phyloP scores from a whole-genome alignment of 2,113 vertebrate species.

The Herpetotheres cachinnans region DNA sequence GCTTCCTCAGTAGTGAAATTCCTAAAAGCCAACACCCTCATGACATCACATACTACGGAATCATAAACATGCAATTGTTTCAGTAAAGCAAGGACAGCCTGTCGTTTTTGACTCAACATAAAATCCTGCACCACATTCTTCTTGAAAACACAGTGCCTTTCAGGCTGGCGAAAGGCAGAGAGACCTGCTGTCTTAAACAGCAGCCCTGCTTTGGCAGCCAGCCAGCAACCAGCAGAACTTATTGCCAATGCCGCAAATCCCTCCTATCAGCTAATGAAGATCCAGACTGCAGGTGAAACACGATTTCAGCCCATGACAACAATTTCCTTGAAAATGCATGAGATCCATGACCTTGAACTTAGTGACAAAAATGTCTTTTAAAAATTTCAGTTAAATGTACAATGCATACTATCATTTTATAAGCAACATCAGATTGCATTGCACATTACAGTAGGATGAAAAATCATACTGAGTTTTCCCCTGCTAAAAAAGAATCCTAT shows the following conservation, averaged over 20 bases:
- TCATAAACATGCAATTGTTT: conserved; percentile 9
- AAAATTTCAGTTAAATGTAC: not conserved
- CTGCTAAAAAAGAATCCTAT: not conserved
- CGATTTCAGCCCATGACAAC: not conserved
- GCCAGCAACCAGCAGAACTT: conserved; percentile 76
- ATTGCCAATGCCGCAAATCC: conserved; percentile 73
- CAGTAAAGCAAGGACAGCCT: conserved; percentile 25
- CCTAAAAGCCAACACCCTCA: conserved; percentile 74
- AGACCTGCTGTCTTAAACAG: conserved; percentile 32
- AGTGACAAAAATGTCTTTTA: not conserved
- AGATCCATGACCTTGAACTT: conserved; percentile 66
- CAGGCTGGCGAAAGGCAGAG: not conserved
- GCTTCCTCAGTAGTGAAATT: conserved; percentile 57
- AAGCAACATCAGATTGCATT: not conserved
- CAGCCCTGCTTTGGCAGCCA: conserved; percentile 66
- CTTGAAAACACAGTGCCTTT: not conserved
- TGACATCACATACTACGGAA: conserved; percentile 70
- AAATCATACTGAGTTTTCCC: not conserved
- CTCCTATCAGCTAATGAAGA: conserved; percentile 67
- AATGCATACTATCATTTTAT: not conserved
- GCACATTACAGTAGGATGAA: not conserved
- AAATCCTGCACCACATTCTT: conserved; percentile 45
- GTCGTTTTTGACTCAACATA: not conserved
- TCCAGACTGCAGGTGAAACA: conserved; percentile 68
- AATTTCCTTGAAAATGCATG: not conserved